Percentiles rank a stretch among this genome's conserved stretches.
These are phyloP conservation scores for Zaprionus davidi DNA, from an alignment of 1,140 invertebrate genomes.

Conservation along the genomic window DNA sequence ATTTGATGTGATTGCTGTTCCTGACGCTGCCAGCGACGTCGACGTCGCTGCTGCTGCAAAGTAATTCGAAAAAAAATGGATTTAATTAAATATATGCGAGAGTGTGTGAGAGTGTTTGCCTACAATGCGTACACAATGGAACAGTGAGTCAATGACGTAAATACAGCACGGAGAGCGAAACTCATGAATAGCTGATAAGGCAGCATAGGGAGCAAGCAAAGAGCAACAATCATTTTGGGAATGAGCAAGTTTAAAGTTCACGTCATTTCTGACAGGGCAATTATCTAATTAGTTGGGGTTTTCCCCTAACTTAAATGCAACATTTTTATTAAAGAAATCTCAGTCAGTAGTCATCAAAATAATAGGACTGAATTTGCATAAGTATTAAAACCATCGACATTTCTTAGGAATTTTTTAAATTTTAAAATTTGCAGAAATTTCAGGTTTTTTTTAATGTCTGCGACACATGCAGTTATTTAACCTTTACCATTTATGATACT, in stretches of 20 bases:
- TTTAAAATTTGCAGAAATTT: too few species aligned
- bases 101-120: conserved; percentile 30
- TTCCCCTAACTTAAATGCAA: not conserved
- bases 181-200: not conserved
- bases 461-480: too few species aligned
- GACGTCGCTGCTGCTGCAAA: conserved; percentile 21
- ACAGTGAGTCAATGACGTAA: conserved; percentile 45
- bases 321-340: not conserved
- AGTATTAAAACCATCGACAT: too few species aligned
- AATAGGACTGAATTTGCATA: too few species aligned
- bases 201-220: not conserved
- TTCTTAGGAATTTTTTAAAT: too few species aligned
- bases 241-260: not conserved
- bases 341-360: too few species aligned
- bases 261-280: not conserved
- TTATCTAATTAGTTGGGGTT: not conserved
- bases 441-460: too few species aligned
- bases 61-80: conserved; percentile 48
- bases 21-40: conserved; percentile 10
- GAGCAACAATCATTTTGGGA: not conserved
- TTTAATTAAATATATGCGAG: conserved; percentile 73
- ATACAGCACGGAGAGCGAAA: not conserved
- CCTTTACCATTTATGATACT: too few species aligned
- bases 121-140: conserved; percentile 36
- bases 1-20: conserved; percentile 43